Evolutionary conservation across 2,888 invertebrate species (phyloP).

Genomic region (Homarus gammarus): DNA sequence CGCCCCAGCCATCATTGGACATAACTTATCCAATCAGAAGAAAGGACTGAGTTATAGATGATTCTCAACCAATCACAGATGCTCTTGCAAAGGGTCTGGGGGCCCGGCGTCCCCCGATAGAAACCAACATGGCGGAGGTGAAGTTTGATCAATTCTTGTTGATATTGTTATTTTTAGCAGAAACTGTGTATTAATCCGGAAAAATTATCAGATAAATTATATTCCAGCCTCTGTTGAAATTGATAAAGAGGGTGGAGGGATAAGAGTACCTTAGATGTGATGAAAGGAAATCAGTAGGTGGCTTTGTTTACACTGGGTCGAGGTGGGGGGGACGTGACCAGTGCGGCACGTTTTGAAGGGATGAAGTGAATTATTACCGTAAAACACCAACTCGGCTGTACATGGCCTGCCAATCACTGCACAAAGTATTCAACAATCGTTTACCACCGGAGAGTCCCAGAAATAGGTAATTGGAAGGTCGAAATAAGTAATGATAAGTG

Average conservation of each 20-base stretch:
- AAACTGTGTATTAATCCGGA: neutral
- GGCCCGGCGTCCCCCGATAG: constrained; percentile 60
- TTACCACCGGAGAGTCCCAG: neutral
- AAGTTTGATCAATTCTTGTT: constrained; percentile 70
- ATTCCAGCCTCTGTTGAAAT: constrained; percentile 13
- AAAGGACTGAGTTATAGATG: neutral
- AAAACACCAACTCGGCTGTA: neutral
- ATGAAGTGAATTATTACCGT: constrained; percentile 25
- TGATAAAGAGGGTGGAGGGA: neutral
- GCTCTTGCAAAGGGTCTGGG: constrained; percentile 1
- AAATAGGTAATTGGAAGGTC: neutral
- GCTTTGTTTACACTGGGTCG: constrained; percentile 62
- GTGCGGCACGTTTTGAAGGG: constrained; percentile 52
- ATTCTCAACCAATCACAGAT: constrained; percentile 23
- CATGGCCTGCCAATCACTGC: constrained; percentile 6
- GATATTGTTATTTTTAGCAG: constrained; percentile 39
- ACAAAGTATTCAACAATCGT: constrained; percentile 34
- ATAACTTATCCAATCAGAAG: constrained; percentile 5
- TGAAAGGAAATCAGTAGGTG: constrained; percentile 12
- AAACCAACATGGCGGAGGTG: constrained; percentile 71
- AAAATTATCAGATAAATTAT: neutral
- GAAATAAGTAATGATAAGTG: constrained; percentile 20
- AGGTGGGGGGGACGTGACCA: constrained; percentile 52
- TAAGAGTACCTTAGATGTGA: neutral
- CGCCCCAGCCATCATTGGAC: constrained; percentile 39